Evolutionary conservation across 2,888 invertebrate genomes (phyloP).

Genomic region (Thumatha senex): DNA sequence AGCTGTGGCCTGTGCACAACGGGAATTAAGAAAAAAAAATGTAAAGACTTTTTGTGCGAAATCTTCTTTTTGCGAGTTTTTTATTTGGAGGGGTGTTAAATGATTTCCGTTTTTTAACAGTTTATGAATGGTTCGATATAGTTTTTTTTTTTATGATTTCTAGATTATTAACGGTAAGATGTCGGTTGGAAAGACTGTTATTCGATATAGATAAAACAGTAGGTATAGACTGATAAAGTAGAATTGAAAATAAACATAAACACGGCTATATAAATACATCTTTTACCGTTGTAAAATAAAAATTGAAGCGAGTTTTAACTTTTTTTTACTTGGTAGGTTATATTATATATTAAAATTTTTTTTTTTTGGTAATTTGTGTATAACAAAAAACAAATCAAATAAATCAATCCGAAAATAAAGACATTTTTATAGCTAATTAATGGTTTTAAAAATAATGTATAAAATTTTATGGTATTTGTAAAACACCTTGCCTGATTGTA

Average conservation of each 20-base stretch:
- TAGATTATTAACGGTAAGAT: neutral
- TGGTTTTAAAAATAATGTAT: too few relatives aligned
- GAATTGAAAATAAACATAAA: neutral
- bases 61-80: slow-evolving; percentile 3
- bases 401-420: too few relatives aligned
- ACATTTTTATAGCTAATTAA: too few relatives aligned
- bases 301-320: too few relatives aligned
- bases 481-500: too few relatives aligned
- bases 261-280: too few relatives aligned
- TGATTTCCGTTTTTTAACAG: neutral
- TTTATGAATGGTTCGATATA: neutral
- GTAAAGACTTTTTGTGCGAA: slow-evolving; percentile 4
- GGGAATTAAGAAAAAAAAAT: slow-evolving; percentile 11
- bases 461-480: too few relatives aligned
- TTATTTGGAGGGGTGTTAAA: slow-evolving; percentile 1
- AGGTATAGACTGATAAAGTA: neutral
- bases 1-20: slow-evolving; percentile 6
- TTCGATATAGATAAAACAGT: neutral
- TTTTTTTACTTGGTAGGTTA: too few relatives aligned
- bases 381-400: too few relatives aligned
- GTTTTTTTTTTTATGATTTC: neutral
- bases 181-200: neutral
- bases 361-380: too few relatives aligned
- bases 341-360: too few relatives aligned
- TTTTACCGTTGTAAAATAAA: too few relatives aligned